These are phyloP conservation scores for Coccyzus lansbergi DNA, from an alignment of 2,797 vertebrate species.

Conservation along the genomic window DNA sequence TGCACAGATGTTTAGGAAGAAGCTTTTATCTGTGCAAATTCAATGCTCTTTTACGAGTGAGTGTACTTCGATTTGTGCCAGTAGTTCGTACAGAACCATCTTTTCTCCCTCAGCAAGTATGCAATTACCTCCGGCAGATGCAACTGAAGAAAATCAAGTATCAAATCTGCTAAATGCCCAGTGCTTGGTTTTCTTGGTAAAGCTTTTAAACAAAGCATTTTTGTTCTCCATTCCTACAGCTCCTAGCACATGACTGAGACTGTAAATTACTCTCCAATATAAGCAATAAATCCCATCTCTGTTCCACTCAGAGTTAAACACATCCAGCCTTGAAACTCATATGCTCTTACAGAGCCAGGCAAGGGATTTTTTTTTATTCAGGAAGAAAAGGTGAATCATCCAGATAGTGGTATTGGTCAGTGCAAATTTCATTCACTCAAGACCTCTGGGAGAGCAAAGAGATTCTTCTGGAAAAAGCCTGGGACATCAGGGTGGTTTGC, in stretches of 20 bases:
- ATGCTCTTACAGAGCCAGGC: not conserved
- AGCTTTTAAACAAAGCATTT: not conserved
- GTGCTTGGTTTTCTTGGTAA: not conserved
- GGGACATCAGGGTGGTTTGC: not conserved
- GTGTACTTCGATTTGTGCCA: not conserved
- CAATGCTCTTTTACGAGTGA: not conserved
- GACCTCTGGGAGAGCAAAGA: not conserved
- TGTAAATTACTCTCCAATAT: not conserved
- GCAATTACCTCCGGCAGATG: not conserved
- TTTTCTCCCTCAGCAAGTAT: not conserved
- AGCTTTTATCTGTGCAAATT: not conserved
- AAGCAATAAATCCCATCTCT: not conserved
- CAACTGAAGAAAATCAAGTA: not conserved
- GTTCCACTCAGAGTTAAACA: not conserved
- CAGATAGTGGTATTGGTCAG: not conserved
- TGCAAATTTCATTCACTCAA: fast-evolving
- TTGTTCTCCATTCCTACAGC: not conserved
- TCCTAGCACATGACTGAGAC: not conserved
- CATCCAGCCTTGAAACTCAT: not conserved
- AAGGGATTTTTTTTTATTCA: not conserved
- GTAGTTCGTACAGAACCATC: not conserved
- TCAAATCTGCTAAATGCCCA: not conserved
- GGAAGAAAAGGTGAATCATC: not conserved
- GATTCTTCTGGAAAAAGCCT: not conserved
- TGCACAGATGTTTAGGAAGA: not conserved